Evolutionary conservation across 2,797 vertebrate species (phyloP).

Genomic region (Arctocebus calabarensis): DNA sequence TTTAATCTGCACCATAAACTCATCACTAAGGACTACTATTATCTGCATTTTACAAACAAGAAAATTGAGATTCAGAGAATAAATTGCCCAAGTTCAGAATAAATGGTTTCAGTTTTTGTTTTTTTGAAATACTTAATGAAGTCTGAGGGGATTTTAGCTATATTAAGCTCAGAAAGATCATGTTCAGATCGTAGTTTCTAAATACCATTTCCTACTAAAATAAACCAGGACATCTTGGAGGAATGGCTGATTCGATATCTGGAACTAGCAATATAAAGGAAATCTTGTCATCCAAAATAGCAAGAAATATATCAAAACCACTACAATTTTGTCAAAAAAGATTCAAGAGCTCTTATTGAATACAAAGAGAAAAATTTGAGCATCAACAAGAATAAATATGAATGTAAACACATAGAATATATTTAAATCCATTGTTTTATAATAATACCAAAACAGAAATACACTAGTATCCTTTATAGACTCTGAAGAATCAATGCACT

Average conservation of each 20-base stretch:
- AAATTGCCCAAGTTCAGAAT: neutral
- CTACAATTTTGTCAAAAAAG: neutral
- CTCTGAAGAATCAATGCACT: neutral
- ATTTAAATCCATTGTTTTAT: neutral
- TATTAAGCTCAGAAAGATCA: slow-evolving; percentile 13
- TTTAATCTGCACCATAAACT: slow-evolving; percentile 21
- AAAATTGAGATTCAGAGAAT: slow-evolving; percentile 1
- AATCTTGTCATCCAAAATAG: neutral
- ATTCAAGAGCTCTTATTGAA: neutral
- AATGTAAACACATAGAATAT: neutral
- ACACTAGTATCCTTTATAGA: neutral
- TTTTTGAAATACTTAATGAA: slow-evolving; percentile 39
- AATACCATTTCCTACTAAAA: neutral
- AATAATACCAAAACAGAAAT: neutral
- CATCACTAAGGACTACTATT: neutral
- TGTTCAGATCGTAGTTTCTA: slow-evolving; percentile 19
- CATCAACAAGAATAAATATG: neutral
- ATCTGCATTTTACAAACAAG: slow-evolving; percentile 35
- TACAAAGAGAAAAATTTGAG: neutral
- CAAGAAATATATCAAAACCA: neutral
- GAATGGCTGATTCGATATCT: neutral
- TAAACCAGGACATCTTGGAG: neutral
- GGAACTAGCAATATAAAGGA: neutral
- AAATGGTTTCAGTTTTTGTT: neutral
- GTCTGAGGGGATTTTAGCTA: neutral